A percentile compares a stretch with the other conserved stretches of the same genome.
These are phyloP conservation scores for Vulpes lagopus DNA, from an alignment of 2,113 vertebrate species.

Conservation along the genomic window DNA sequence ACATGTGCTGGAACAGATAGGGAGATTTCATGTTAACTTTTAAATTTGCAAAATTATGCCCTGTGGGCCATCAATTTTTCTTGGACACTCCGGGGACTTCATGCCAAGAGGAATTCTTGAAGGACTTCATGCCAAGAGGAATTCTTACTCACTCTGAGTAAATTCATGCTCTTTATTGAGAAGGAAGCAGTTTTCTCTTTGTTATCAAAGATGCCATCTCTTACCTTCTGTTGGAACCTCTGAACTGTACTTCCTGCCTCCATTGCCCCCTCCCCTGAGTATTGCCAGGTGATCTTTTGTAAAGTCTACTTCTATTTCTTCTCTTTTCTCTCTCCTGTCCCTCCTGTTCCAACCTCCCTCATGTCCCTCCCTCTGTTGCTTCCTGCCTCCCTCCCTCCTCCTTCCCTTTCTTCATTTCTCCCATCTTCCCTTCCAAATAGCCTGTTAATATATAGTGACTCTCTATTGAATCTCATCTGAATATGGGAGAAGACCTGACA, in stretches of 20 bases:
- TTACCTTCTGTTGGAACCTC: neutral
- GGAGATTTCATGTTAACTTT: slow-evolving; percentile 74
- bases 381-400: neutral
- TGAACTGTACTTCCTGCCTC: neutral
- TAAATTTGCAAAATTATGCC: slow-evolving; percentile 72
- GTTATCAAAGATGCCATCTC: slow-evolving; percentile 31
- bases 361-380: neutral
- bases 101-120: slow-evolving; percentile 63
- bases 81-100: slow-evolving; percentile 64
- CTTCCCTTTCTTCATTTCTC: neutral
- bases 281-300: neutral
- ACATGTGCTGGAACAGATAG: slow-evolving; percentile 75
- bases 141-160: slow-evolving; percentile 54
- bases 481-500: neutral
- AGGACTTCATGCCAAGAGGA: slow-evolving; percentile 49
- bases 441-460: neutral
- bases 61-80: slow-evolving; percentile 66
- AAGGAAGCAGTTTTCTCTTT: slow-evolving; percentile 39
- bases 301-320: neutral
- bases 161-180: slow-evolving; percentile 49
- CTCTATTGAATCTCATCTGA: neutral
- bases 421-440: neutral
- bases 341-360: neutral
- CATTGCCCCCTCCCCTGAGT: neutral
- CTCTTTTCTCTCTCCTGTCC: neutral